phyloP scores from a whole-genome alignment of 2,797 vertebrate species.

The Brachyalestes nurse region DNA sequence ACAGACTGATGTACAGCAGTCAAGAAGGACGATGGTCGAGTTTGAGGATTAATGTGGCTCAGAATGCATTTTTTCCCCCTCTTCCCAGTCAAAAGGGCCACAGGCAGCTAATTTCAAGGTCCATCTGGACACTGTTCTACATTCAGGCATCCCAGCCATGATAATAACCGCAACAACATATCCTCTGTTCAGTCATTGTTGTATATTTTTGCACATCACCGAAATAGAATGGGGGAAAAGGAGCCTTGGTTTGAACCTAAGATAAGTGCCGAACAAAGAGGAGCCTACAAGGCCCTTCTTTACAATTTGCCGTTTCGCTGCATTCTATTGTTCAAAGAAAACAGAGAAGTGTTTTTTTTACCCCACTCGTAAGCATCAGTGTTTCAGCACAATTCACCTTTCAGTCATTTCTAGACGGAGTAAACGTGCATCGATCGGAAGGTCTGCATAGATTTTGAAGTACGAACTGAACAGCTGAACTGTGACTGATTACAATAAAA shows the following conservation, averaged over 20 bases:
- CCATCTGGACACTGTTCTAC: constrained; percentile 27
- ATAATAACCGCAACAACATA: constrained; percentile 26
- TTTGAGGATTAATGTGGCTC: constrained; percentile 32
- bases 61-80: constrained; percentile 23
- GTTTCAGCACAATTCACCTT: neutral
- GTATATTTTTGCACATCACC: constrained; percentile 3
- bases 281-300: neutral
- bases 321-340: neutral
- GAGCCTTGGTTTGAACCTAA: neutral
- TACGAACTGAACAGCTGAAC: neutral
- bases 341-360: too few relatives aligned
- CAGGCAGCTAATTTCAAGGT: constrained; percentile 28
- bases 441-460: neutral
- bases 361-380: too few relatives aligned
- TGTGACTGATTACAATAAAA: neutral
- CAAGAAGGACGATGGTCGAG: constrained; percentile 8
- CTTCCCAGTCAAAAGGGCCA: neutral
- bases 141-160: neutral
- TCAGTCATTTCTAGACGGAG: neutral
- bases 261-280: constrained; percentile 4
- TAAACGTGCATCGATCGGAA: neutral
- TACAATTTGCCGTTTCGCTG: neutral
- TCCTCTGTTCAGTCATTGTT: constrained; percentile 3
- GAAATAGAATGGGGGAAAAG: neutral
- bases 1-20: constrained; percentile 18